Evolutionary conservation across 1,140 invertebrate genomes (phyloP).

Genomic region (Andrena cerasifolii): DNA sequence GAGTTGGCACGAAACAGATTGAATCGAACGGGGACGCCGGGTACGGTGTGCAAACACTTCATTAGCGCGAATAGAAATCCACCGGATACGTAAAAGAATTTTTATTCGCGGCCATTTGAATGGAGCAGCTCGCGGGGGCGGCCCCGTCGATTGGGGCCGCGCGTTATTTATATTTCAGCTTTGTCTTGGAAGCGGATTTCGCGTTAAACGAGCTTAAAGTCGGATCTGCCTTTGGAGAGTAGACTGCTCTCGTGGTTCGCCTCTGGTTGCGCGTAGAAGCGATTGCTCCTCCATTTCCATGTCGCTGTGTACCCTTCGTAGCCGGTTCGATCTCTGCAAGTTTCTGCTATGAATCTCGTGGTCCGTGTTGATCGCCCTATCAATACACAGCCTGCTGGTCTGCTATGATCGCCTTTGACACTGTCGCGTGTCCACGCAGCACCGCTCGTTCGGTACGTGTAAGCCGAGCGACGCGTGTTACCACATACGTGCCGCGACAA

Average conservation of each 20-base stretch:
- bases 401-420: conserved; percentile 16
- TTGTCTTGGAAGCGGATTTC: conserved; percentile 35
- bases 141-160: background rate
- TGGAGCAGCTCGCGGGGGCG: background rate
- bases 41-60: conserved; percentile 29
- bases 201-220: conserved; percentile 5
- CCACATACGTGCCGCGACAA: background rate
- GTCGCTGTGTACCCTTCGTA: too few relatives aligned
- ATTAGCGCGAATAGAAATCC: conserved; percentile 23
- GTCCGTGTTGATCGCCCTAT: too few relatives aligned
- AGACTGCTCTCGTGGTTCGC: background rate
- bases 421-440: background rate
- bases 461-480: background rate
- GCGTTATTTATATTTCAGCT: conserved; percentile 54
- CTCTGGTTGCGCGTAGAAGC: too few relatives aligned
- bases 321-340: too few relatives aligned
- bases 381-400: background rate
- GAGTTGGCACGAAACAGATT: background rate
- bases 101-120: conserved; percentile 12
- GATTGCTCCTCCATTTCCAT: too few relatives aligned
- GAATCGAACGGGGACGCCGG: background rate
- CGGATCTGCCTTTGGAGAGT: too few relatives aligned
- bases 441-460: background rate
- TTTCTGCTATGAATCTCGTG: too few relatives aligned
- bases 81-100: background rate